phyloP scores from a whole-genome alignment of 2,113 vertebrate species.

The Pelodiscus sinensis region DNA sequence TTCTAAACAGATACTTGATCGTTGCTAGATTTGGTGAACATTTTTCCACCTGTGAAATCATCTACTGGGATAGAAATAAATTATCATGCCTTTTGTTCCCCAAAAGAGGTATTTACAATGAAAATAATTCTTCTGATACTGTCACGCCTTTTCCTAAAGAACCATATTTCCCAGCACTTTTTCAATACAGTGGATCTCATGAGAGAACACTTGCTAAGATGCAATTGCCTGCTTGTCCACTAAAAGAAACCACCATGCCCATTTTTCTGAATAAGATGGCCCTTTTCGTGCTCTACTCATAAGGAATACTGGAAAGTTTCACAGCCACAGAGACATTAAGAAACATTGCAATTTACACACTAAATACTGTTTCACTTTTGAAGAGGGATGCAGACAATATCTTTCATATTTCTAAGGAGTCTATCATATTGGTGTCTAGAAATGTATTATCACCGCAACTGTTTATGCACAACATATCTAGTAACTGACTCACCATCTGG shows the following conservation, averaged over 20 bases:
- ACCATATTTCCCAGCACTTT: fast-evolving
- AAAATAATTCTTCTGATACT: background rate
- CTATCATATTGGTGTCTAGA: fast-evolving
- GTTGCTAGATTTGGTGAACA: background rate
- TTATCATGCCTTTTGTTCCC: background rate
- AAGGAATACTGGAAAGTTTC: background rate
- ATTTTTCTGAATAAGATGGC: background rate
- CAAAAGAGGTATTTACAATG: background rate
- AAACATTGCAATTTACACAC: background rate
- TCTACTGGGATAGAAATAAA: background rate
- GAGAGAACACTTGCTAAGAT: background rate
- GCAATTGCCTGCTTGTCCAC: background rate
- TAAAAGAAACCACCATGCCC: background rate
- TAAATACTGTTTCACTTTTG: background rate
- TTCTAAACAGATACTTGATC: background rate
- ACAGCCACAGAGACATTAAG: background rate
- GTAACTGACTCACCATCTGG: background rate
- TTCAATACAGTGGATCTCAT: background rate
- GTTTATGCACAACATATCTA: background rate
- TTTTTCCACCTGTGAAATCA: background rate
- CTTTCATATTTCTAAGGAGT: background rate
- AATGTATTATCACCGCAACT: fast-evolving
- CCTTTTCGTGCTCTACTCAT: too few relatives aligned
- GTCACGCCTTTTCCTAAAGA: background rate
- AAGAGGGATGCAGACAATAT: background rate